Base-by-base conservation (phyloP, 2,888 invertebrate genomes). In the Dynastes hyllus region DNA sequence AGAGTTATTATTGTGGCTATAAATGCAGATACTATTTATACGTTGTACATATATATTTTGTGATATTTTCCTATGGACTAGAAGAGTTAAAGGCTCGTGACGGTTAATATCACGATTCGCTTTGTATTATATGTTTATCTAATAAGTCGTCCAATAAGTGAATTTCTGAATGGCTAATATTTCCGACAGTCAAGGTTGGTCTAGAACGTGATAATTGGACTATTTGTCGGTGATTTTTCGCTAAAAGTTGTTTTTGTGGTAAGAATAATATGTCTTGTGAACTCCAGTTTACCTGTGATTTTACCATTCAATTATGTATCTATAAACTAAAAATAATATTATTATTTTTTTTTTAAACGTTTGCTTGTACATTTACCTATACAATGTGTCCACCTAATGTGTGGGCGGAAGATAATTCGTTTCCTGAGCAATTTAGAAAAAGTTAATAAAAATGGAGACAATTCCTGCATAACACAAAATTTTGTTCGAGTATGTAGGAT, bases 121-220 rank as follows among this genome's bases (percentile, higher is more conserved):
- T 6, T 50, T 58, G 45, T 67, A 8, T 67, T 45, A 50, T 45
- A 67, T 4, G 27, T 6, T 32, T 63, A 63, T 45, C 2, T 67
- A 45, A 50, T 9, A 9, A 67, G 16, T 67, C 32, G 67, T 45
- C n/a, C 27, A 65, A 67, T 22, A 22, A 50, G 50, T 67, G 67
- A 16, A 67, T 40, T 37, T 27, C 27, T 61, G 22, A 22, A 61
- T 37, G 8, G 63, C 32, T 65, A 65, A 65, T 65, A 65, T 9
- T 65, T 65, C 4, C 13, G 45, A n/a, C 66, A 67, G 45, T 45
- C 45, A 67, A 67, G 67, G 27, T 50, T 22, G 9, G 2, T 1
- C 22, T 11, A 22, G 9, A 67, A 45, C 16, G n/a, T 67, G 50
- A 67, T 67, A 58, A 58, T 58, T 16, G 55, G 55, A 58, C 8